phyloP scores from a whole-genome alignment of 2,888 invertebrate species.

The Baronia brevicornis region DNA sequence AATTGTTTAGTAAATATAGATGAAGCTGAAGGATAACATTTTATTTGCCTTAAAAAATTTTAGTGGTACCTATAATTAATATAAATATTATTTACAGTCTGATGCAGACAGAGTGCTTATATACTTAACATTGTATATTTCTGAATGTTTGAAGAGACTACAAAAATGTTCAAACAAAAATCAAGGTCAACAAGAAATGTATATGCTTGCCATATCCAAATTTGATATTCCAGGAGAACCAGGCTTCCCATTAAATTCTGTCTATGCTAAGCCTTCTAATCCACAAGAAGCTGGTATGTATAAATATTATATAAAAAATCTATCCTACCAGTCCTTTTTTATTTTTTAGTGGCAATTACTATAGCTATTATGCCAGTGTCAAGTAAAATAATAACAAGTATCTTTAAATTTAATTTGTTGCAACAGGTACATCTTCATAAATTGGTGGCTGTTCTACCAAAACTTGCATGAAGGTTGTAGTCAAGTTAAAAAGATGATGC shows the following conservation, averaged over 20 bases:
- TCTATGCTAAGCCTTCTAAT: constrained; percentile 90
- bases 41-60: too few relatives aligned
- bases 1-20: too few relatives aligned
- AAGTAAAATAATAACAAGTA: too few relatives aligned
- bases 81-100: constrained; percentile 77
- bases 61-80: not conserved
- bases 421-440: too few relatives aligned
- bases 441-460: too few relatives aligned
- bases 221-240: constrained; percentile 98
- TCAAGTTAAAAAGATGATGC: too few relatives aligned
- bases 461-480: too few relatives aligned
- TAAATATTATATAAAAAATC: not conserved
- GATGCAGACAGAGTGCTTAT: constrained; percentile 97
- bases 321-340: too few relatives aligned
- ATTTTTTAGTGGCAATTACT: too few relatives aligned
- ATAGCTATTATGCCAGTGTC: too few relatives aligned
- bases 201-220: constrained; percentile 93
- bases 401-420: too few relatives aligned
- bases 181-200: constrained; percentile 96
- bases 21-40: too few relatives aligned
- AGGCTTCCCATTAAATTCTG: constrained; percentile 95
- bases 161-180: constrained; percentile 93
- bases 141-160: constrained; percentile 96
- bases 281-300: constrained; percentile 85
- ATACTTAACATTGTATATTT: constrained; percentile 97